Conservation (phyloP, 2,797 vertebrate genomes). For the Loris lydekkerianus region DNA sequence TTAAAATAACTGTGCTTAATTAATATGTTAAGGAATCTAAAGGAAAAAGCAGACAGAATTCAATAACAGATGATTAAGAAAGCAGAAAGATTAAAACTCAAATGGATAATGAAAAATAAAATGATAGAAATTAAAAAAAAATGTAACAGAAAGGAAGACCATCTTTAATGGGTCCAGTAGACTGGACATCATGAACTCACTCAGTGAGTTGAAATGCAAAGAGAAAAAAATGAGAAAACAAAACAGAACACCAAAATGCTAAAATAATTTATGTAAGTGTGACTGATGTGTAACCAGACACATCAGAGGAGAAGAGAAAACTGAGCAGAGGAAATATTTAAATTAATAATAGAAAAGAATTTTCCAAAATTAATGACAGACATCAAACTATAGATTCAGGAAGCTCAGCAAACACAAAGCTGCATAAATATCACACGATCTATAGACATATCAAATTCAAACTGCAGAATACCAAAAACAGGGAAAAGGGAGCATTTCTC, state of each 20-base stretch:
- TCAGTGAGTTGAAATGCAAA: background rate
- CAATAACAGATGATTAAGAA: background rate
- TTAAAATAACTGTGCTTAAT: background rate
- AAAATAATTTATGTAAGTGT: background rate
- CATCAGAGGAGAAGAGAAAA: background rate
- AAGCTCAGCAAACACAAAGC: background rate
- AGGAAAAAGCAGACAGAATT: background rate
- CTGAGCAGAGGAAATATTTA: background rate
- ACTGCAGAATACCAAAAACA: background rate
- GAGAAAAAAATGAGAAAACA: background rate
- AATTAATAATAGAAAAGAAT: background rate
- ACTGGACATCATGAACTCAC: background rate
- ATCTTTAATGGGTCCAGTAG: background rate
- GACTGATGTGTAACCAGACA: background rate
- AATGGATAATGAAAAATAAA: background rate
- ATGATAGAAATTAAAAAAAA: background rate
- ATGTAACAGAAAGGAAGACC: background rate
- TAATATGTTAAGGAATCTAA: background rate
- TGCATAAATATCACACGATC: background rate
- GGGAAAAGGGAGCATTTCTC: background rate
- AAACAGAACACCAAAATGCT: background rate
- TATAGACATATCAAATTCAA: background rate
- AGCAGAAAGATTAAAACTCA: background rate
- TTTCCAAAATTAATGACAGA: background rate
- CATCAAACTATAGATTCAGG: background rate